Base-by-base conservation (phyloP, 2,797 vertebrate genomes). In the Amniataba percoides region DNA sequence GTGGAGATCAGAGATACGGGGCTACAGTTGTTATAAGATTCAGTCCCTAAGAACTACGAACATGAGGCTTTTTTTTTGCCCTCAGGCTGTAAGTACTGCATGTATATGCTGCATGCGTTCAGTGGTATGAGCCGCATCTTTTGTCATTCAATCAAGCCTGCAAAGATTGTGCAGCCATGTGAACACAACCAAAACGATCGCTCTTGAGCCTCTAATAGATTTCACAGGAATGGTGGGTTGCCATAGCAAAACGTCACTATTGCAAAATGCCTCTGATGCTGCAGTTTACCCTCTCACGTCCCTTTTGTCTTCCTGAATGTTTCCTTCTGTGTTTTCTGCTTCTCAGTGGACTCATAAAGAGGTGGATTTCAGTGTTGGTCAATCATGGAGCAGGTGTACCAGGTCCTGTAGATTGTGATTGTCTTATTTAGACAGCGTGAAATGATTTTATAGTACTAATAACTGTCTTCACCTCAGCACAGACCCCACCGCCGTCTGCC, bases 141-240 rank as follows among this genome's bases (percentile, higher is more conserved):
- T 86, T 87, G 84, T 87, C 71, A 77, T 84, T 82, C 80, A 85
- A 25, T 88, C 87, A 81, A 82, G 85, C 79, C 61, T 83, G 80
- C 63, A 67, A 74, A 83, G 73, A 92, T 87, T 84, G 89, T 89
- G 78, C 69, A 82, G 27, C 78, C 85, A 84, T 82, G 86, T 78
- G 82, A 82, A 80, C 78, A 25, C 31, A 75, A 78, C 81, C 77
- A 76, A 88, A 87, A 74, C 56, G 49, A 84, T 81, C 83, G 68
- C 63, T 91, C 80, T 80, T n/a, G 67, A 77, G 84, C 74, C 59
- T 31, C 75, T 84, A 69, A 86, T 86, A 82, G 77, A 89, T 88
- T 88, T 86, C 80, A 72, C 21, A 2, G 63, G 58, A 76, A 68
- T 71, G 76, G 57, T 70, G 77, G 56, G 87, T 90, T 90, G 82